phyloP scores from a whole-genome alignment of 2,113 vertebrate species.

The Ardeotis arabs region DNA sequence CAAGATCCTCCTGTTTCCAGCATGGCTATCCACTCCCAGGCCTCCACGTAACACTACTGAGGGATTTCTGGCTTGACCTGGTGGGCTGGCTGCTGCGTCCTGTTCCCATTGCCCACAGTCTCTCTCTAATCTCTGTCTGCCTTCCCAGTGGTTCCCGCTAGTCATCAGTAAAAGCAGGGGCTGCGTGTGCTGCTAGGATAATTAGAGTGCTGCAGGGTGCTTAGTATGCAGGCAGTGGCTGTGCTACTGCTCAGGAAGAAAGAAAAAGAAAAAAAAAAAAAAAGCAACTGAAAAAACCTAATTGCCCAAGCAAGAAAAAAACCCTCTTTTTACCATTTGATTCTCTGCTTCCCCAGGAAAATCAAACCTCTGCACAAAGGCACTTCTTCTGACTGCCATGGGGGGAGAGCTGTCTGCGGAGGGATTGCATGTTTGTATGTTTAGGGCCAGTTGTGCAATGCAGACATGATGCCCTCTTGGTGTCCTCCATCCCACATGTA shows the following conservation, averaged over 20 bases:
- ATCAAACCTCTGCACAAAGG: not conserved
- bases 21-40: not conserved
- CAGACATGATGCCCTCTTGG: not conserved
- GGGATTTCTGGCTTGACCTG: not conserved
- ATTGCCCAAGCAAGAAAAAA: not conserved
- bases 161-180: slow-evolving; percentile 21
- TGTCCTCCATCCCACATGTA: not conserved
- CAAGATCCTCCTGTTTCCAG: not conserved
- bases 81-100: not conserved
- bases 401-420: not conserved
- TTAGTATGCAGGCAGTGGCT: slow-evolving; percentile 56
- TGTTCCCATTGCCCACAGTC: not conserved
- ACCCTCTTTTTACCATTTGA: not conserved
- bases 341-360: not conserved
- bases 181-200: slow-evolving; percentile 42
- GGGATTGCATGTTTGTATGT: not conserved
- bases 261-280: not conserved
- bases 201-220: slow-evolving; percentile 56
- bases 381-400: not conserved
- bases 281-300: not conserved
- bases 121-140: not conserved
- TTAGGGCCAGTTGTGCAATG: not conserved
- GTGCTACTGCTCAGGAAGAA: not conserved
- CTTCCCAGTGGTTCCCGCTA: slow-evolving; percentile 24
- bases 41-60: not conserved